phyloP scores from a whole-genome alignment of 2,113 vertebrate genomes.

The Mus pahari region DNA sequence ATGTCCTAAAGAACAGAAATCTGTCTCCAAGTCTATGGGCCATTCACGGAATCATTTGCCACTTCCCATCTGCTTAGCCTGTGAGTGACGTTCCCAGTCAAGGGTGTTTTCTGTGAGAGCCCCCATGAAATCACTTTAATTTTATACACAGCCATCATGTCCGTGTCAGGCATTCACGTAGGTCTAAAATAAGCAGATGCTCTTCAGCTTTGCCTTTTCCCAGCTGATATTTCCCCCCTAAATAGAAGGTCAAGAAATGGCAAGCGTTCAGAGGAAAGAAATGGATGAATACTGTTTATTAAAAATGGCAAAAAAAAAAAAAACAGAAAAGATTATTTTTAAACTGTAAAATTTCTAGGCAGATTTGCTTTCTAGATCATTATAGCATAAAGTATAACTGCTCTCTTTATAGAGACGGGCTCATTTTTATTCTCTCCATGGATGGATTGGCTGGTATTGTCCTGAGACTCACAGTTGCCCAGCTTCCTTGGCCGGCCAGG shows the following conservation, averaged over 20 bases:
- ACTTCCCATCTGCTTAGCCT: slow-evolving; percentile 63
- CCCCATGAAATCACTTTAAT: slow-evolving; percentile 58
- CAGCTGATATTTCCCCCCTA: not conserved
- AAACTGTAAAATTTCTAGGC: slow-evolving; percentile 71
- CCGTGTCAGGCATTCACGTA: slow-evolving; percentile 48
- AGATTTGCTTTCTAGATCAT: slow-evolving; percentile 67
- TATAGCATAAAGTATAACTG: slow-evolving; percentile 60
- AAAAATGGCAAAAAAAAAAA: not conserved
- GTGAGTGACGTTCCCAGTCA: slow-evolving; percentile 37
- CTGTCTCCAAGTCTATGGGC: slow-evolving; percentile 37
- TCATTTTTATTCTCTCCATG: slow-evolving; percentile 59
- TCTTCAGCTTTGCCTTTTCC: slow-evolving; percentile 49
- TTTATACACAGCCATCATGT: slow-evolving; percentile 21
- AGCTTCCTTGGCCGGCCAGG: slow-evolving; percentile 31
- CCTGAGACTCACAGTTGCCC: slow-evolving; percentile 39
- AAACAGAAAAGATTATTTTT: slow-evolving; percentile 60
- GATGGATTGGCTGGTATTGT: slow-evolving; percentile 2
- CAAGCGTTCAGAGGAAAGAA: not conserved
- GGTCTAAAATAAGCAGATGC: slow-evolving; percentile 48
- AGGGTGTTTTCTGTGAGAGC: slow-evolving; percentile 19
- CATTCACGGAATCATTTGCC: slow-evolving; percentile 35
- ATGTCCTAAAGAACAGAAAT: slow-evolving; percentile 58
- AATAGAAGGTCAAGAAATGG: not conserved
- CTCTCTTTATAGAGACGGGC: slow-evolving; percentile 56
- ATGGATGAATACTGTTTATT: slow-evolving; percentile 8